Conservation (phyloP, 2,797 vertebrate genomes). For the Sphenodon punctatus region DNA sequence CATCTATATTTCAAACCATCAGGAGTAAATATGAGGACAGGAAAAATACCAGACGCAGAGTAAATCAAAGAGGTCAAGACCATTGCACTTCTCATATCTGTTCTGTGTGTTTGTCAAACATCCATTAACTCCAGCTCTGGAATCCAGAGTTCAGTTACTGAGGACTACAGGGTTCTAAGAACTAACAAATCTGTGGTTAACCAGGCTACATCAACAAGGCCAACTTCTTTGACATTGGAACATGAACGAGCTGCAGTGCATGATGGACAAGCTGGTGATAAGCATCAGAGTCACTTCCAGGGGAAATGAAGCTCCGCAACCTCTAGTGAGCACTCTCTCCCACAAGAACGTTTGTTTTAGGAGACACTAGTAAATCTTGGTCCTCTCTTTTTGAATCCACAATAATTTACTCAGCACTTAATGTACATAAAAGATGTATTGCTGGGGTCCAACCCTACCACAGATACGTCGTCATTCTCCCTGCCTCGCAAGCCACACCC, state of each 20-base stretch:
- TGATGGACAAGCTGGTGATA: neutral
- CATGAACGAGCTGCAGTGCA: neutral
- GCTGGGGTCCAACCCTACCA: too few species aligned
- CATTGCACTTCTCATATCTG: neutral
- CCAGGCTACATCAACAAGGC: neutral
- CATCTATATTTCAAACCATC: neutral
- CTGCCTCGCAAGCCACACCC: too few species aligned
- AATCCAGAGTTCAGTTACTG: neutral
- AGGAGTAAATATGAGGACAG: neutral
- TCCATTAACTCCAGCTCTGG: neutral
- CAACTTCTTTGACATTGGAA: accelerated
- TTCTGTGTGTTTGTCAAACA: neutral
- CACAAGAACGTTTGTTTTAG: constrained; percentile 36
- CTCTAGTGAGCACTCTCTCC: constrained; percentile 50
- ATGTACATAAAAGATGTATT: too few species aligned
- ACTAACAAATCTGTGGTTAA: constrained; percentile 12
- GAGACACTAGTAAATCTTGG: constrained; percentile 63
- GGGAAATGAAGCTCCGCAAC: constrained; percentile 40
- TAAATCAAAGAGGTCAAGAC: neutral
- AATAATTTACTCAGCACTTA: constrained; percentile 63
- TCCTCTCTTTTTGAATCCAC: constrained; percentile 35
- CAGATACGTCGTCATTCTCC: too few species aligned
- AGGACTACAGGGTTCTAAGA: neutral
- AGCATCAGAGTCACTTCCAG: neutral
- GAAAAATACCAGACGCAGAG: neutral